Conservation (phyloP, 1,140 invertebrate species). For the Aphelenchoides fujianensis region DNA sequence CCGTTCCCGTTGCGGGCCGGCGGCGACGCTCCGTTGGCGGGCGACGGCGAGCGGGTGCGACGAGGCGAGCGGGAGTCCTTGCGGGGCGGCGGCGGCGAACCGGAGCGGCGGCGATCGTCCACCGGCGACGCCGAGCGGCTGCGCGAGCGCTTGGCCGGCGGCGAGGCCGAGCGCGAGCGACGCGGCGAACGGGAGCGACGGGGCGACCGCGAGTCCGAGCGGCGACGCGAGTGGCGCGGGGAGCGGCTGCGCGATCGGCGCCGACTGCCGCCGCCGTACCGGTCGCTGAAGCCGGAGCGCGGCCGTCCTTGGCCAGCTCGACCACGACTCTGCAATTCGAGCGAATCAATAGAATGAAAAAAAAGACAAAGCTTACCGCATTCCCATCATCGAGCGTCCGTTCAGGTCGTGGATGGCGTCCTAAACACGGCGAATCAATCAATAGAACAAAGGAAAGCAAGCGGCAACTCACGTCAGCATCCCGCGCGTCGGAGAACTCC, state of each 20-base stretch:
- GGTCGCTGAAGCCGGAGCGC: constrained; percentile 24
- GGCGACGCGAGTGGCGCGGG: not conserved
- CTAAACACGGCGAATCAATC: constrained; percentile 10
- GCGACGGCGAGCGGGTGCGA: too few relatives aligned
- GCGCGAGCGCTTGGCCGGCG: not conserved
- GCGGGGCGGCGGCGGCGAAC: constrained; percentile 1
- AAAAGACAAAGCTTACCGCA: constrained; percentile 29
- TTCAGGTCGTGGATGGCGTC: constrained; percentile 51
- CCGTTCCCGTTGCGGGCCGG: not conserved
- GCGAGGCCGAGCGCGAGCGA: constrained; percentile 26
- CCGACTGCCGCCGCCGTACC: constrained; percentile 28
- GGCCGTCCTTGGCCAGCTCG: constrained; percentile 46
- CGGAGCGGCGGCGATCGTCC: constrained; percentile 1
- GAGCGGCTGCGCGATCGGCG: constrained; percentile 23
- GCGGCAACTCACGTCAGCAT: constrained; percentile 1
- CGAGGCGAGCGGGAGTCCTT: constrained; percentile 14
- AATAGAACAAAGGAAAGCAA: not conserved
- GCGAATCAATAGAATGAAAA: not conserved
- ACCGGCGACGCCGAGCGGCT: not conserved
- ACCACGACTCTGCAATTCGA: constrained; percentile 40
- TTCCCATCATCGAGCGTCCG: constrained; percentile 44
- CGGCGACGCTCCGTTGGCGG: too few relatives aligned
- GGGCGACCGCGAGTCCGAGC: constrained; percentile 17
- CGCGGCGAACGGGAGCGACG: constrained; percentile 1
- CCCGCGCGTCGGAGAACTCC: constrained; percentile 36